Base-by-base conservation (phyloP, 2,888 invertebrate genomes). In the Blastobasis adustella region DNA sequence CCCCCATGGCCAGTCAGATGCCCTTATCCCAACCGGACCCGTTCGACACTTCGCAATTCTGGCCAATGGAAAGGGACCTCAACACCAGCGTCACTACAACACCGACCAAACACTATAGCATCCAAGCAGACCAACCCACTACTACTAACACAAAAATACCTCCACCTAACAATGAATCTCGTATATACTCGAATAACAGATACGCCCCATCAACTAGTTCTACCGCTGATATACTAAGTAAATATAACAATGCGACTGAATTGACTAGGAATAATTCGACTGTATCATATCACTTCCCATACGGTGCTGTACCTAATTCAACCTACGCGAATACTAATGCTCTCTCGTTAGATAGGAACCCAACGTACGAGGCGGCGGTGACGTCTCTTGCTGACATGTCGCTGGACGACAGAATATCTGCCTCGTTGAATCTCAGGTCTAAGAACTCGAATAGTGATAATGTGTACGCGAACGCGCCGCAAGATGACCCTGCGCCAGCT, bases 381-480 rank as follows among this genome's bases (percentile, higher is more conserved):
- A 62, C 66, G 7, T 62, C 77, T 0, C 48, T 86, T 49, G 71
- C 79, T 5, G 67, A 77, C 49, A 79, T 87, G 80, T 88, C 88
- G 49, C 68, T 88, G 54, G 88, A 88, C 62, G 88, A 88, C 58
- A 75, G 76, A 76, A 87, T 88, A 57, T 88, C 88, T 0, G 84
- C 84, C 71, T 88, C 88, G 5, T 58, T 88, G 63, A 88, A 88
- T 73, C 83, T 88, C 66, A 78, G 83, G 71, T 74, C 76, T 45
- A 86, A 83, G 54, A 82, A 82, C 52, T 79, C 73, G 4, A 82
- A 83, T 53, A 69, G 65, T 49, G 84, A 86, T 48, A 77, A 74
- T 42, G 56, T 79, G 39, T 85, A 85, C 57, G 70, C 76, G 3
- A 83, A 83, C 23, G 62, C 61, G 5, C 62, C 59, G 0, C 67